Percentiles rank a stretch among this genome's conserved stretches.
Evolutionary conservation across 2,888 invertebrate genomes (phyloP).

Genomic region (Oxycera nigricornis): DNA sequence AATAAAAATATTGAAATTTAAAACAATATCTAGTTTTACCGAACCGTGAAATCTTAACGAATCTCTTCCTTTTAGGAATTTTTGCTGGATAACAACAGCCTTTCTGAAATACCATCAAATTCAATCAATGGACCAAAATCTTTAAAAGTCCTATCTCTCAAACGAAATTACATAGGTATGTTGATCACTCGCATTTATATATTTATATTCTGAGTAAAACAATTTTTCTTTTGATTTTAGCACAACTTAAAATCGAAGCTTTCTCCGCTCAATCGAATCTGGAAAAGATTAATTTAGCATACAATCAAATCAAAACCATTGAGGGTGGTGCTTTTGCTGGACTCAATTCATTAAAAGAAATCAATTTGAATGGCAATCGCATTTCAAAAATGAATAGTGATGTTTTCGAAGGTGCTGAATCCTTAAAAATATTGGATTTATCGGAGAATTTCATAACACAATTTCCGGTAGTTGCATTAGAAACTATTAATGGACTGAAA

Average conservation of each 20-base stretch:
- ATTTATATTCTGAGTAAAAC: constrained; percentile 20
- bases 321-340: constrained; percentile 79
- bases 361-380: constrained; percentile 80
- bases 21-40: too few relatives aligned
- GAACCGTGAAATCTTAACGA: too few relatives aligned
- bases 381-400: constrained; percentile 83
- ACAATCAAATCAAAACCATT: constrained; percentile 77
- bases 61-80: constrained; percentile 69
- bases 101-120: constrained; percentile 76
- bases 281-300: constrained; percentile 79
- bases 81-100: constrained; percentile 80
- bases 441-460: constrained; percentile 85
- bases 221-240: constrained; percentile 62
- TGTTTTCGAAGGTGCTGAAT: constrained; percentile 76
- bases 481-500: constrained; percentile 72
- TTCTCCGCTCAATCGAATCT: constrained; percentile 75
- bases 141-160: constrained; percentile 75
- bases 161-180: constrained; percentile 83
- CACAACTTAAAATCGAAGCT: constrained; percentile 70
- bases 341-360: constrained; percentile 70
- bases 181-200: background rate
- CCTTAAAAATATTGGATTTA: constrained; percentile 80
- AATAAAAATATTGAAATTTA: too few relatives aligned
- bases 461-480: constrained; percentile 80
- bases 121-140: constrained; percentile 83